Conservation (phyloP, 2,888 invertebrate species). For the Apamea epomidion region DNA sequence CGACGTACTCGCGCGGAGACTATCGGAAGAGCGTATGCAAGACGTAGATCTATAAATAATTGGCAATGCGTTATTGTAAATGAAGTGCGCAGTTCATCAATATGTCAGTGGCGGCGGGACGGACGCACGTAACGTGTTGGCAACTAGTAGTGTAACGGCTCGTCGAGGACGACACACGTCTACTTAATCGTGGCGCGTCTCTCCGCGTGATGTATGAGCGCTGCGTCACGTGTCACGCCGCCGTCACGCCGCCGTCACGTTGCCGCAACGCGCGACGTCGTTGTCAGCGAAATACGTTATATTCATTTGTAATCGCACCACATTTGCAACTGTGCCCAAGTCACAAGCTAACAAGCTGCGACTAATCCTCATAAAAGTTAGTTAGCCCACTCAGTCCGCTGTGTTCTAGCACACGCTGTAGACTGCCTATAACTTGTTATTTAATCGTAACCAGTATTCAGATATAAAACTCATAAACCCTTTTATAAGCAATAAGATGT, state of each 20-base stretch:
- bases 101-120: slow-evolving; percentile 70
- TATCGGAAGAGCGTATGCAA: slow-evolving; percentile 45
- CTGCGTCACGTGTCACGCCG: slow-evolving; percentile 10
- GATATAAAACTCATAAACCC: slow-evolving; percentile 37
- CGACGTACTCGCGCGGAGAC: slow-evolving; percentile 15
- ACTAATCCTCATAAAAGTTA: slow-evolving; percentile 16
- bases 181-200: slow-evolving; percentile 46
- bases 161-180: slow-evolving; percentile 63
- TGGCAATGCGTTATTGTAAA: slow-evolving; percentile 74
- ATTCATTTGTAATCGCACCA: slow-evolving; percentile 7
- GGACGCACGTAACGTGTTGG: slow-evolving; percentile 51
- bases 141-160: slow-evolving; percentile 62
- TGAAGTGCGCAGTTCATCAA: slow-evolving; percentile 76
- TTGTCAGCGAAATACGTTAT: neutral
- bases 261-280: neutral
- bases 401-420: neutral
- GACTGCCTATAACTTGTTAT: slow-evolving; percentile 25
- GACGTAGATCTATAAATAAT: slow-evolving; percentile 71
- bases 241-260: slow-evolving; percentile 9
- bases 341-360: slow-evolving; percentile 31
- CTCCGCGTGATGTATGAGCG: slow-evolving; percentile 39
- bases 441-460: slow-evolving; percentile 27
- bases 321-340: slow-evolving; percentile 4
- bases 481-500: slow-evolving; percentile 39
- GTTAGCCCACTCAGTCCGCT: neutral